Evolutionary conservation across 2,888 invertebrate genomes (phyloP).

Genomic region (Lithophane semibrunnea): DNA sequence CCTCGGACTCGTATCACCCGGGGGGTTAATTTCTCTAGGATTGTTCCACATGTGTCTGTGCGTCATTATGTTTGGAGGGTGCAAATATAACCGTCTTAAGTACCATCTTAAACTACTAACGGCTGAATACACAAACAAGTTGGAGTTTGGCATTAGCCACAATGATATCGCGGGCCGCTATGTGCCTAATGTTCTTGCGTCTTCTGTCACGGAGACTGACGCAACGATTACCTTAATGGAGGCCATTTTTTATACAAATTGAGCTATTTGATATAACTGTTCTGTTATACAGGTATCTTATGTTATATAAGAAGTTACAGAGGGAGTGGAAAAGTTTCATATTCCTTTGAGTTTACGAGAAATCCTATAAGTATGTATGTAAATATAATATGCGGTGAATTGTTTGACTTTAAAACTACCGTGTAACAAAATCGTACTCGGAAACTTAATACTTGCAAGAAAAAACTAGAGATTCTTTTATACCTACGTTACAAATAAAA

Average conservation of each 20-base stretch:
- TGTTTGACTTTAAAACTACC: slow-evolving; percentile 4
- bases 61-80: slow-evolving; percentile 74
- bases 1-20: slow-evolving; percentile 51
- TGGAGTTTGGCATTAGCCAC: slow-evolving; percentile 50
- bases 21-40: slow-evolving; percentile 72
- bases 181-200: slow-evolving; percentile 51
- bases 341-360: slow-evolving; percentile 8
- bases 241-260: slow-evolving; percentile 55
- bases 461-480: not conserved
- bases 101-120: slow-evolving; percentile 71
- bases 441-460: not conserved
- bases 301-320: not conserved
- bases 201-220: slow-evolving; percentile 43
- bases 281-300: slow-evolving; percentile 31
- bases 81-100: slow-evolving; percentile 71
- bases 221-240: slow-evolving; percentile 45
- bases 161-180: slow-evolving; percentile 48
- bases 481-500: slow-evolving; percentile 14
- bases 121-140: slow-evolving; percentile 57
- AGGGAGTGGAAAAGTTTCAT: not conserved
- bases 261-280: slow-evolving; percentile 49
- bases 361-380: not conserved
- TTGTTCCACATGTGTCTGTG: slow-evolving; percentile 71
- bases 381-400: not conserved
- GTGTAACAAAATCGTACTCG: slow-evolving; percentile 14